Evolutionary conservation across 1,140 invertebrate species (phyloP), one percentile per base, ranked within the genome.

Genomic region (Diachasma alloeum): DNA sequence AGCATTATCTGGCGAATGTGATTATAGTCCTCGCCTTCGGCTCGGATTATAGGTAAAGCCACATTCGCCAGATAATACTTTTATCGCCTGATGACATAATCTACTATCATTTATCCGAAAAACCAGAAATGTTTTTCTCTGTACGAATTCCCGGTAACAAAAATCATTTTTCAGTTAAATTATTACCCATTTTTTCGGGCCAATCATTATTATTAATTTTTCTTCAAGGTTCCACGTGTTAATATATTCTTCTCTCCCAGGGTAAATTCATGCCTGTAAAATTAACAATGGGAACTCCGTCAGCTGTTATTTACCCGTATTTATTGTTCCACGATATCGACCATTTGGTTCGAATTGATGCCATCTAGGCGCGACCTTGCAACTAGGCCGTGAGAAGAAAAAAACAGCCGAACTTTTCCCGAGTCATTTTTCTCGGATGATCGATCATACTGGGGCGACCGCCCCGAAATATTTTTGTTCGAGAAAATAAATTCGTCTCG

Each of bases 401-500:
- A 63, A 15, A 63, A 63, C 1, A 24, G 19, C 19, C 24, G 8
- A 63, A 24, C 26, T 63, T 31, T 56, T 19, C 48, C n/a, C 19
- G n/a, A 56, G 48, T 70, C 68, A 70, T 39, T 39, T 39, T 39
- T 31, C 69, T 39, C 39, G 17, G 17, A 10, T 69, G 31, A 37
- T 69, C 31, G 31, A 69, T 44, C 31, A 39, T 42, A 19, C 39
- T 19, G 15, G 31, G 17, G 10, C 8, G 59, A 11, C 19, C 24
- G 59, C 24, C 24, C 59, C 24, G 24, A 26, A 59, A 26, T 11
- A 70, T 17, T 46, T 15, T 13, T 11, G 39, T 42, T 13, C 17
- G 44, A 39, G 42, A 48, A 72, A 72, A 48, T 72, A 72, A 72
- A 72, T 84, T 85, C 74, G 77, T 82, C 78, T 75, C 78, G 79